phyloP scores from a whole-genome alignment of 2,888 invertebrate species.

The Pegoplata infirma region DNA sequence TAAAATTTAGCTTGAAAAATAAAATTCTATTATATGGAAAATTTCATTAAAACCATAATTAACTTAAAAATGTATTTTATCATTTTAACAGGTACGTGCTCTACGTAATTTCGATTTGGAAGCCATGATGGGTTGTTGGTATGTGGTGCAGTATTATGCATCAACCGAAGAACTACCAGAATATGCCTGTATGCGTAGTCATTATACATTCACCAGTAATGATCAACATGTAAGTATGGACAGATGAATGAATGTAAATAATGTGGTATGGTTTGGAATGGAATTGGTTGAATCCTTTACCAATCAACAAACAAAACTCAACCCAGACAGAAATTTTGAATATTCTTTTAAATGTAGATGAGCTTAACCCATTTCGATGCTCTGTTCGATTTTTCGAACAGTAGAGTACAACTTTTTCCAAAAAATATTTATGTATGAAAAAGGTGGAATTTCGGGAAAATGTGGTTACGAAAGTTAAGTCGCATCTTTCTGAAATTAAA shows the following conservation, averaged over 20 bases:
- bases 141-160: conserved; percentile 92
- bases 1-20: too few species aligned
- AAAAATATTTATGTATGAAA: too few species aligned
- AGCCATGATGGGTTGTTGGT: conserved; percentile 90
- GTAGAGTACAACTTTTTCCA: too few species aligned
- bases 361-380: too few species aligned
- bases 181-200: conserved; percentile 90
- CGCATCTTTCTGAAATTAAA: too few species aligned
- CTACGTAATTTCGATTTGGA: conserved; percentile 88
- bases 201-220: conserved; percentile 75
- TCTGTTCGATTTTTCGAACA: too few species aligned
- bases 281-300: conserved; percentile 2
- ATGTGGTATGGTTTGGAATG: too few species aligned
- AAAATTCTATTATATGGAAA: background rate
- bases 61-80: conserved; percentile 23
- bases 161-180: conserved; percentile 91
- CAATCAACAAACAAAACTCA: conserved; percentile 4
- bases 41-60: conserved; percentile 15
- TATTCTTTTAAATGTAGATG: too few species aligned
- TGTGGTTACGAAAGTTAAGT: too few species aligned
- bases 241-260: background rate
- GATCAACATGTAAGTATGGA: conserved; percentile 75
- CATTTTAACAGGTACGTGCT: conserved; percentile 82
- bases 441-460: too few species aligned
- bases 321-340: too few species aligned